Evolutionary conservation across 1,140 invertebrate genomes (phyloP).

Genomic region (Drosophila erecta): DNA sequence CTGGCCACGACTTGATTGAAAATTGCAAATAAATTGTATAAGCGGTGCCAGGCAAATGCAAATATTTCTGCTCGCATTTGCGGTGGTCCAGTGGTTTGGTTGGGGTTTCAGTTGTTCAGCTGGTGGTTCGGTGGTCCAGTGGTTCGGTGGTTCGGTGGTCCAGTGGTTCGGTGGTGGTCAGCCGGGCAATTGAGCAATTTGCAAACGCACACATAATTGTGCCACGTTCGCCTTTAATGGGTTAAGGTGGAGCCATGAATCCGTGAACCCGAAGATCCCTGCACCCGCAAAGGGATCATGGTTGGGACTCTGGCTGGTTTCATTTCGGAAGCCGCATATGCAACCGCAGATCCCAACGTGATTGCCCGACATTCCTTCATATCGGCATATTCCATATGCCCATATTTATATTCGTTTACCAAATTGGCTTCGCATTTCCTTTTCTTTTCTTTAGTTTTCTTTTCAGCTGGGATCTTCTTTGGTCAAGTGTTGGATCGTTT

Average conservation of each 20-base stretch:
- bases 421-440: neutral
- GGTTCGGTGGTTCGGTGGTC: neutral
- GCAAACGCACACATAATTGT: constrained; percentile 75
- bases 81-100: constrained; percentile 41
- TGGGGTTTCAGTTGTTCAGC: neutral
- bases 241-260: constrained; percentile 62
- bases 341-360: constrained; percentile 39
- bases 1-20: constrained; percentile 81
- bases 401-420: neutral
- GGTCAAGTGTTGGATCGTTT: constrained; percentile 44
- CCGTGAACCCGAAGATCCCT: neutral
- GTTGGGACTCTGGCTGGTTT: neutral
- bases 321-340: constrained; percentile 43
- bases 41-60: constrained; percentile 70
- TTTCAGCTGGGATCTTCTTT: constrained; percentile 11
- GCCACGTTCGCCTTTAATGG: constrained; percentile 76
- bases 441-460: neutral
- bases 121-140: neutral
- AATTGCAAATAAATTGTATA: constrained; percentile 83
- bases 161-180: constrained; percentile 6
- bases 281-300: constrained; percentile 1
- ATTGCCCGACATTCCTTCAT: constrained; percentile 26
- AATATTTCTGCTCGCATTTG: constrained; percentile 59
- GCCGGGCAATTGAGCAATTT: constrained; percentile 75
- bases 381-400: constrained; percentile 18